Conservation (phyloP, 2,888 invertebrate species). For the Tenthredo distinguenda region DNA sequence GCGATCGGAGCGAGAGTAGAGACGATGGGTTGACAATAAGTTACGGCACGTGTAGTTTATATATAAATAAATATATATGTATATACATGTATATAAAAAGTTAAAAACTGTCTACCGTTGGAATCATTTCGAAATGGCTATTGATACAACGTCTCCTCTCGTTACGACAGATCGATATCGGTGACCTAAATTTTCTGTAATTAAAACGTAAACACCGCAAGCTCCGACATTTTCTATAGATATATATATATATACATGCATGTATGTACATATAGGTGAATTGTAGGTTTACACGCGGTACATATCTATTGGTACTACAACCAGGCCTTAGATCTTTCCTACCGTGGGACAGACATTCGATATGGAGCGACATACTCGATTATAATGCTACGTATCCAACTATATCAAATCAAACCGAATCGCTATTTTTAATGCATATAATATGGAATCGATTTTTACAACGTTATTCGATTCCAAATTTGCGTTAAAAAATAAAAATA, state of each 20-base stretch:
- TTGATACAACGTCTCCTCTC: constrained; percentile 40
- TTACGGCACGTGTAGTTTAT: background rate
- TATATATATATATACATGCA: background rate
- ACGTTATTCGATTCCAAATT: too few species aligned
- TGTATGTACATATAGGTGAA: background rate
- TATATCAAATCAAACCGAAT: background rate
- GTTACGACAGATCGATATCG: constrained; percentile 48
- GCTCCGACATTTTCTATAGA: constrained; percentile 11
- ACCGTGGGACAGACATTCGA: constrained; percentile 30
- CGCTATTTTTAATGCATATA: background rate
- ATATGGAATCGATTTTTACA: too few species aligned
- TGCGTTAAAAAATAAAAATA: too few species aligned
- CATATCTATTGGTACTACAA: background rate
- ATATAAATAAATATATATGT: background rate
- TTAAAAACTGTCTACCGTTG: constrained; percentile 22
- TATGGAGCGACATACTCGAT: background rate
- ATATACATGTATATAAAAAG: background rate
- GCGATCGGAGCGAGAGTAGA: background rate
- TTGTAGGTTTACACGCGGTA: background rate
- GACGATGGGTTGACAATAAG: background rate
- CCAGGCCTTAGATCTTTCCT: background rate
- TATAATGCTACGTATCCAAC: background rate
- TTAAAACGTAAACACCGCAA: constrained; percentile 47
- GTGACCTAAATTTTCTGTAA: constrained; percentile 47
- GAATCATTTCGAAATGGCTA: constrained; percentile 36